These are phyloP conservation scores for Semicossyphus pulcher DNA, from an alignment of 2,113 vertebrate species.

Conservation along the genomic window DNA sequence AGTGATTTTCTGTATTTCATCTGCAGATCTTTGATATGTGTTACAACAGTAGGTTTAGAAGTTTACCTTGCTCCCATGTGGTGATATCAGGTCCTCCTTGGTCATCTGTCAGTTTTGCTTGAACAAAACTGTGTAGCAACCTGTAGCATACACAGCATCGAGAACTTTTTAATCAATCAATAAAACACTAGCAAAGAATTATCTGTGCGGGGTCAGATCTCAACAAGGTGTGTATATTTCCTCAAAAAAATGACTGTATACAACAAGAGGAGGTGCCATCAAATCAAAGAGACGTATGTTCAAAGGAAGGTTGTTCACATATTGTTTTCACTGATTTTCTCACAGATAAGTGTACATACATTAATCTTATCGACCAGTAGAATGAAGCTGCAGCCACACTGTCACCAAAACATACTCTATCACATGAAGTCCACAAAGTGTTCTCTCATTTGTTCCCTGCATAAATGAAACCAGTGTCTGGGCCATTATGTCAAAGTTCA, in stretches of 20 bases:
- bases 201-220: background rate
- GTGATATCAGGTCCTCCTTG: constrained; percentile 73
- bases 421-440: background rate
- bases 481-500: background rate
- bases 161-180: background rate
- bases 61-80: constrained; percentile 88
- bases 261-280: background rate
- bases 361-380: background rate
- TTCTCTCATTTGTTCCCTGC: background rate
- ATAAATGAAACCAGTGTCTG: background rate
- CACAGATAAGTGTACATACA: too few species aligned
- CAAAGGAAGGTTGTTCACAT: too few species aligned
- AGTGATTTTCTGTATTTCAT: too few species aligned
- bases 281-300: too few species aligned
- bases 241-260: too few species aligned
- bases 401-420: background rate
- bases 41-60: background rate
- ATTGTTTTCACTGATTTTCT: too few species aligned
- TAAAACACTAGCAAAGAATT: background rate
- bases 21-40: too few species aligned
- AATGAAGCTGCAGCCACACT: background rate
- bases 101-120: constrained; percentile 67
- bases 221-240: background rate
- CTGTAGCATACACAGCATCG: constrained; percentile 68
- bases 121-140: constrained; percentile 81